Conservation (phyloP, 2,113 vertebrate genomes). For the Sphyrna mokarran region DNA sequence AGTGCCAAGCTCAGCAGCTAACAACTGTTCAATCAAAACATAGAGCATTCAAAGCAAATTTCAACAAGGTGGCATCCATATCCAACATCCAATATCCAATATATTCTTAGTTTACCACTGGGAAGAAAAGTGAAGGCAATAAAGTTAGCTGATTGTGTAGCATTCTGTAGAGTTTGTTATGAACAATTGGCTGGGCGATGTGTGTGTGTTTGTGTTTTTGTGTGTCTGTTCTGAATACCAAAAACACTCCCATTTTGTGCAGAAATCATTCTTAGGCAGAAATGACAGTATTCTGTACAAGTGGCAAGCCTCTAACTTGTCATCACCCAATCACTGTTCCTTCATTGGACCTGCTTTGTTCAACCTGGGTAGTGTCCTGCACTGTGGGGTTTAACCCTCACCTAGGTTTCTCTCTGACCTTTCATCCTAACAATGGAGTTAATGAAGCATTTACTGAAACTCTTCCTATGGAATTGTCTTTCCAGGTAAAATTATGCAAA, state of each 20-base stretch:
- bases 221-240: neutral
- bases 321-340: neutral
- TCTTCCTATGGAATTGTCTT: neutral
- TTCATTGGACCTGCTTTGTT: neutral
- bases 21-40: neutral
- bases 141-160: neutral
- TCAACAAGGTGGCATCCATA: neutral
- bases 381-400: constrained; percentile 1
- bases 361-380: constrained; percentile 23
- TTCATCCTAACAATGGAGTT: neutral
- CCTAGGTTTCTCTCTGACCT: constrained; percentile 17
- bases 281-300: no score
- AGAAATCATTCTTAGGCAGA: neutral
- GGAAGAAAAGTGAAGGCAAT: neutral
- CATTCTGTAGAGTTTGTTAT: neutral
- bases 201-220: no score
- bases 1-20: neutral
- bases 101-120: neutral
- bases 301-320: neutral
- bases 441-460: constrained; percentile 29
- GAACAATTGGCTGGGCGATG: neutral
- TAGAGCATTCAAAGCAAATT: neutral
- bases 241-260: neutral
- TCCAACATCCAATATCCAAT: neutral
- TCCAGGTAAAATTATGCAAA: neutral